Conservation (phyloP, 2,888 invertebrate species). For the Ellobium chinense region DNA sequence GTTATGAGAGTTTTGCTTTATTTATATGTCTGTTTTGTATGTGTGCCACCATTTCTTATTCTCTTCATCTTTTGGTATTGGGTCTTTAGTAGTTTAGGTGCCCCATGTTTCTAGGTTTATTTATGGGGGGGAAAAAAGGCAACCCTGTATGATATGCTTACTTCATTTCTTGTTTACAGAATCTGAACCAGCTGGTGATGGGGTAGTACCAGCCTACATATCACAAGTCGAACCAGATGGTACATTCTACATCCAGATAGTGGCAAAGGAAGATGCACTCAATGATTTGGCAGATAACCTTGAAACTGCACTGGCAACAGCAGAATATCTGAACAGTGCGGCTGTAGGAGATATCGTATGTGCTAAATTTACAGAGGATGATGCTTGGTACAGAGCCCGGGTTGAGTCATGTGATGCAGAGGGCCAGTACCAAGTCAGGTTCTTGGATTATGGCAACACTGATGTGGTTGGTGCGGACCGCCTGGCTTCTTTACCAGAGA, state of each 20-base stretch:
- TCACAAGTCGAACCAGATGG: constrained; percentile 59
- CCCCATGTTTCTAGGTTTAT: too few species aligned
- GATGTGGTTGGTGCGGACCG: constrained; percentile 57
- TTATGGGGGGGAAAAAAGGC: too few species aligned
- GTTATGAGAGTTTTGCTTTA: too few species aligned
- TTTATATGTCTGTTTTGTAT: too few species aligned
- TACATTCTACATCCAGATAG: constrained; percentile 61
- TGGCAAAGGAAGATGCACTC: constrained; percentile 53
- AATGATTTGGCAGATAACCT: constrained; percentile 52
- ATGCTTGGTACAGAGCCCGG: constrained; percentile 67
- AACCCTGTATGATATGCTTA: too few species aligned
- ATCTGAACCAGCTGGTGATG: not conserved
- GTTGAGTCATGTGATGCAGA: constrained; percentile 51
- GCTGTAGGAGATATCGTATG: constrained; percentile 57
- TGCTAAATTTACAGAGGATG: constrained; percentile 67
- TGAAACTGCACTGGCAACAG: constrained; percentile 41
- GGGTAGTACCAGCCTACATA: not conserved
- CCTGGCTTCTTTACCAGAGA: constrained; percentile 52
- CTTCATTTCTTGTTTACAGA: not conserved
- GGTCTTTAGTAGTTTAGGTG: too few species aligned
- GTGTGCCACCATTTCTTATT: too few species aligned
- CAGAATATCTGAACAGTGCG: not conserved
- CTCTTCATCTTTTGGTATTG: too few species aligned
- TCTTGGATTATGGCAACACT: constrained; percentile 76
- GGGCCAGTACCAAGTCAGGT: constrained; percentile 59